phyloP scores from a whole-genome alignment of 1,140 invertebrate genomes.

The Cyphomyrmex costatus region DNA sequence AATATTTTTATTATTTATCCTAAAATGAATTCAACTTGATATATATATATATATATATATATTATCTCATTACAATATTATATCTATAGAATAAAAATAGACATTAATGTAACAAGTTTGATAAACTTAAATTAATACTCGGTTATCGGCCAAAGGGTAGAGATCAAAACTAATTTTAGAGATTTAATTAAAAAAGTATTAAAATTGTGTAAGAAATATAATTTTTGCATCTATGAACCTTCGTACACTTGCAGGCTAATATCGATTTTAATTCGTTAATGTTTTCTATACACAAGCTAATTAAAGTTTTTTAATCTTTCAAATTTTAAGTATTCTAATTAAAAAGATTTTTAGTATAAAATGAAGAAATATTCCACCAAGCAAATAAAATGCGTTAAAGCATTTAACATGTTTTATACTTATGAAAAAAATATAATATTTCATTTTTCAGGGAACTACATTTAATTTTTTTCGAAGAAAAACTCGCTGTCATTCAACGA shows the following conservation, averaged over 20 bases:
- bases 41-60: too few relatives aligned
- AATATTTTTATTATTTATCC: too few relatives aligned
- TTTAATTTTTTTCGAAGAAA: background rate
- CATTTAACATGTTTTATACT: background rate
- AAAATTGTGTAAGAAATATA: background rate
- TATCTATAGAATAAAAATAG: too few relatives aligned
- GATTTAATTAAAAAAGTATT: slow-evolving; percentile 7
- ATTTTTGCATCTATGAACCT: background rate
- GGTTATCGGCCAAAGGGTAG: background rate
- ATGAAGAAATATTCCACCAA: background rate
- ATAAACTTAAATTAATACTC: background rate
- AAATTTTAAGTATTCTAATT: background rate
- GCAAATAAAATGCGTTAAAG: background rate
- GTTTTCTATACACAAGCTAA: background rate
- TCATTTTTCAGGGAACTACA: background rate
- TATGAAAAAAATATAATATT: background rate
- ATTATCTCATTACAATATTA: too few relatives aligned
- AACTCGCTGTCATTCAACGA: background rate
- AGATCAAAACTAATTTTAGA: background rate
- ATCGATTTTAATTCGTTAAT: background rate
- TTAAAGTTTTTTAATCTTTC: background rate
- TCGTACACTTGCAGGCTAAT: background rate
- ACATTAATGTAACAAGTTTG: background rate
- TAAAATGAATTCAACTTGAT: too few relatives aligned
- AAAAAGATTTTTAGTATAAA: background rate